phyloP scores from a whole-genome alignment of 2,113 vertebrate genomes.

The Limnothrissa miodon region DNA sequence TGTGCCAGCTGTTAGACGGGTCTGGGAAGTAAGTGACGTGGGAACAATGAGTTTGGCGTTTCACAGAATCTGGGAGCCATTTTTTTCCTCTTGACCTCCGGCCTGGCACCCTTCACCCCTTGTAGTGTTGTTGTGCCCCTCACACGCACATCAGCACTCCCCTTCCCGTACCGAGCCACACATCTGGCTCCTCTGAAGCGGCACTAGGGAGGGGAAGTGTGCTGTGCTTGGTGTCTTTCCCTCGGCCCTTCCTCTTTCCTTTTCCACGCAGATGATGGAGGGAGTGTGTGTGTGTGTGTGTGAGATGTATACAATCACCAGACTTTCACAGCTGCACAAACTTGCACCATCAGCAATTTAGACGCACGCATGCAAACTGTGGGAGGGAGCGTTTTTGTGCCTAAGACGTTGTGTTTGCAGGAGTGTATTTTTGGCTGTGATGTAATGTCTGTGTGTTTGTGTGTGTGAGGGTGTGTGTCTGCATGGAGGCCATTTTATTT shows the following conservation, averaged over 20 bases:
- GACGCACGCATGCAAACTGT: not conserved
- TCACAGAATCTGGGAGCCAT: not conserved
- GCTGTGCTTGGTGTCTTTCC: not conserved
- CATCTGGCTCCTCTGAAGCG: conserved; percentile 8
- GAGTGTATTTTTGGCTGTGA: not conserved
- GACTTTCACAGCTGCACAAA: not conserved
- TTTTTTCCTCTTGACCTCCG: not conserved
- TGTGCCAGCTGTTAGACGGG: not conserved
- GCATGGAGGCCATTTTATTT: not conserved
- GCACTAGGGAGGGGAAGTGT: not conserved
- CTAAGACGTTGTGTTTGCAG: not conserved
- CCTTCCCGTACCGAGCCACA: not conserved
- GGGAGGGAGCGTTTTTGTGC: not conserved
- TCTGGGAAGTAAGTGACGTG: not conserved
- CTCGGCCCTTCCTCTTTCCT: not conserved
- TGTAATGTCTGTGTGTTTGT: not conserved
- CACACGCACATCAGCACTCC: not conserved
- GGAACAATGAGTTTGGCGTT: not conserved
- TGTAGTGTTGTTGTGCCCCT: too few relatives aligned
- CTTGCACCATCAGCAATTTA: not conserved
- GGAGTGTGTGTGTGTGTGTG: not conserved
- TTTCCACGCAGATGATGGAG: not conserved
- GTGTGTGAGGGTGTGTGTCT: not conserved
- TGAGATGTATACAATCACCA: not conserved
- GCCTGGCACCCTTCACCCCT: not conserved